phyloP scores from a whole-genome alignment of 2,113 vertebrate species.

The Tinamus guttatus region DNA sequence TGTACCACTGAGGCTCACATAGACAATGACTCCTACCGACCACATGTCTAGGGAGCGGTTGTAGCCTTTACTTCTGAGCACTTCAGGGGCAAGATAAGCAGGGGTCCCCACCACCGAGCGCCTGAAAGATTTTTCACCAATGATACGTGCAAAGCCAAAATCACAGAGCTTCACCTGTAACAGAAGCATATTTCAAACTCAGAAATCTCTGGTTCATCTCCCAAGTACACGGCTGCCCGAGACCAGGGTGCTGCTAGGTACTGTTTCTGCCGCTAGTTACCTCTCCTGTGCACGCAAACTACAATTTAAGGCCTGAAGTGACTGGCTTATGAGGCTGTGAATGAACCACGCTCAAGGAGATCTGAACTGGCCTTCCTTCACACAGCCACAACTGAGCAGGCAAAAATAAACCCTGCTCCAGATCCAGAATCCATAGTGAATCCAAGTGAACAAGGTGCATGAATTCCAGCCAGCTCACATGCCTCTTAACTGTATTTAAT shows the following conservation, averaged over 20 bases:
- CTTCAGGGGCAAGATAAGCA: slow-evolving; percentile 94
- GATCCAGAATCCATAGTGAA: neutral
- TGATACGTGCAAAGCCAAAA: slow-evolving; percentile 97
- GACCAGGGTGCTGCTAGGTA: neutral
- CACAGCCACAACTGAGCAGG: neutral
- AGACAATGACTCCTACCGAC: slow-evolving; percentile 97
- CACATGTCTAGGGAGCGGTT: slow-evolving; percentile 98
- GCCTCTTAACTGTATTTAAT: neutral
- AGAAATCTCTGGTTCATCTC: neutral
- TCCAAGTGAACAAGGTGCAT: neutral
- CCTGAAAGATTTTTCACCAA: slow-evolving; percentile 96
- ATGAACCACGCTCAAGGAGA: neutral
- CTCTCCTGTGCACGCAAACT: accelerated
- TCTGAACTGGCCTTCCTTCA: neutral
- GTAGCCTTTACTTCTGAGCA: slow-evolving; percentile 96
- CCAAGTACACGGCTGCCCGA: neutral
- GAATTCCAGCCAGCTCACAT: neutral
- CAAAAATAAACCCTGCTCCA: neutral
- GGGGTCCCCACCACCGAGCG: slow-evolving; percentile 96
- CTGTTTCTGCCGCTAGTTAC: neutral
- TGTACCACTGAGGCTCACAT: slow-evolving; percentile 95
- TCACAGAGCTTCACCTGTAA: slow-evolving; percentile 95
- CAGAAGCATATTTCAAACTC: neutral
- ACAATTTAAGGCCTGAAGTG: too few species aligned
- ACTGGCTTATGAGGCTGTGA: neutral